Conservation (phyloP, 2,113 vertebrate species). For the Aptenodytes forsteri region DNA sequence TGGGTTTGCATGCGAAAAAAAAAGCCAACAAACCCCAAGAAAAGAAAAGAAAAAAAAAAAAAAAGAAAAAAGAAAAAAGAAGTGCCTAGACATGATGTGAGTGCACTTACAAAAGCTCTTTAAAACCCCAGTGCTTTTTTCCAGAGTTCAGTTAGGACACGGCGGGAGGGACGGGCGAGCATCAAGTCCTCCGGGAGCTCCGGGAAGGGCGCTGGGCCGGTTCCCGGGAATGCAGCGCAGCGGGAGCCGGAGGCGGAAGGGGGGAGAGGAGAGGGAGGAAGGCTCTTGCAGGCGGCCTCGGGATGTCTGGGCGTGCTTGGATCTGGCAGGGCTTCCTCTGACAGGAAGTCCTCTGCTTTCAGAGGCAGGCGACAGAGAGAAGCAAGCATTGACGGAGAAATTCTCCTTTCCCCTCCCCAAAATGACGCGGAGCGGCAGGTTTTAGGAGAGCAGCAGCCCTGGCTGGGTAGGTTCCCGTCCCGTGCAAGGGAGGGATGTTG, state of each 20-base stretch:
- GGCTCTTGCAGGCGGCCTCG: accelerated
- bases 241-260: neutral
- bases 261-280: neutral
- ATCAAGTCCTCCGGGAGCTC: neutral
- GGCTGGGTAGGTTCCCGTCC: neutral
- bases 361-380: neutral
- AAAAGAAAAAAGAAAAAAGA: accelerated
- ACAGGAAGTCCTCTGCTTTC: neutral
- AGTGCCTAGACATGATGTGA: accelerated
- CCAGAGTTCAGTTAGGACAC: neutral
- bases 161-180: accelerated
- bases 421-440: accelerated
- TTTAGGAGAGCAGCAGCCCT: neutral
- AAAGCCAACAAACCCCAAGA: too few relatives aligned
- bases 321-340: neutral
- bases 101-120: neutral
- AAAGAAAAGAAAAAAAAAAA: neutral
- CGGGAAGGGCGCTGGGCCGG: accelerated
- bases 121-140: neutral
- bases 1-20: neutral
- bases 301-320: neutral
- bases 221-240: neutral
- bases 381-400: neutral
- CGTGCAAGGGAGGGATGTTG: neutral
- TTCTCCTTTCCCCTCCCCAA: neutral